Conservation (phyloP, 2,113 vertebrate genomes). For the Protobothrops flavoviridis region DNA sequence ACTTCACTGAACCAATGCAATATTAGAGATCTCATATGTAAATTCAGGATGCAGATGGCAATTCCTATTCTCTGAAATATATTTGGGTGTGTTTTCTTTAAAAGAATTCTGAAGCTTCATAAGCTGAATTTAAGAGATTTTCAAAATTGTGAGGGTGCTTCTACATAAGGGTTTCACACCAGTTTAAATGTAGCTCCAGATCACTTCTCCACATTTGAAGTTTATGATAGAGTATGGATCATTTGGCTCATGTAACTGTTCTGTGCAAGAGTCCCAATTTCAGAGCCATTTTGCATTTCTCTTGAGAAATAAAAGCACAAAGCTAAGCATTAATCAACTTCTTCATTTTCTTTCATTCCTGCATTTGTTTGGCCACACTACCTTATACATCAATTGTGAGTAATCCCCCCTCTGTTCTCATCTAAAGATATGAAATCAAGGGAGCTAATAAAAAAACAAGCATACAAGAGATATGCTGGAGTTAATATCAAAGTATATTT, state of each 20-base stretch:
- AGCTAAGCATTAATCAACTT: not conserved
- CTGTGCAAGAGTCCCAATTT: not conserved
- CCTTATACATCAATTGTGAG: not conserved
- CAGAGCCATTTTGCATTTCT: not conserved
- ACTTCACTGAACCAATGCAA: not conserved
- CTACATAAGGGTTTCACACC: not conserved
- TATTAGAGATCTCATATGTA: not conserved
- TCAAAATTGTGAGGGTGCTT: not conserved
- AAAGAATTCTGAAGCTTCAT: not conserved
- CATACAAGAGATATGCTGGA: not conserved
- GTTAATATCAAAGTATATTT: not conserved
- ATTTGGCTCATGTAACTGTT: not conserved
- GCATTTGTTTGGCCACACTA: not conserved
- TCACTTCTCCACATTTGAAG: not conserved
- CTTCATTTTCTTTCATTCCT: not conserved
- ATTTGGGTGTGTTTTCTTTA: not conserved
- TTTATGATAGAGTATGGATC: not conserved
- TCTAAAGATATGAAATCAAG: not conserved
- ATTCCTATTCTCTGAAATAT: not conserved
- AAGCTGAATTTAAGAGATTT: not conserved
- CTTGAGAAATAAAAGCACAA: not conserved
- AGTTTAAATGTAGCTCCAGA: not conserved
- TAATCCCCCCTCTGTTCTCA: not conserved
- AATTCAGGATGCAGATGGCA: not conserved
- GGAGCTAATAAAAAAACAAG: no score